Percentiles rank a stretch among this genome's conserved stretches.
Evolutionary conservation across 2,888 invertebrate genomes (phyloP).

Genomic region (Cephus rjabovi): DNA sequence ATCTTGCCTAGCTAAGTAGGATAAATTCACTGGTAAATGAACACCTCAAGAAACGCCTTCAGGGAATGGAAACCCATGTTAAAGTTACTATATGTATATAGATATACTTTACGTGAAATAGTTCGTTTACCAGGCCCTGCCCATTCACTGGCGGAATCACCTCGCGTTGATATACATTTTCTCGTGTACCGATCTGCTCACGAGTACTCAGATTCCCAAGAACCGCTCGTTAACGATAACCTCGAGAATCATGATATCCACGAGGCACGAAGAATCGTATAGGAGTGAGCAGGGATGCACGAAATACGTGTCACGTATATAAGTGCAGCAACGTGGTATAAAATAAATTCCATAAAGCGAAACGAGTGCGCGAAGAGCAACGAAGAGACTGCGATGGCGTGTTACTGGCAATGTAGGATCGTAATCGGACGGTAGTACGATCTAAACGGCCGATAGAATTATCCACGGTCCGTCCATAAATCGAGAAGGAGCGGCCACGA

Average conservation of each 20-base stretch:
- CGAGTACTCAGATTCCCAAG: constrained; percentile 10
- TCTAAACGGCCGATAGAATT: constrained; percentile 19
- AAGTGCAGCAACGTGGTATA: neutral
- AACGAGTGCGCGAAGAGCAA: neutral
- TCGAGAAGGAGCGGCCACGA: constrained; percentile 27
- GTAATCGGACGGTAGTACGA: neutral
- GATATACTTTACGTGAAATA: too few species aligned
- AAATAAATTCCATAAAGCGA: neutral
- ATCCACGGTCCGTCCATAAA: constrained; percentile 30
- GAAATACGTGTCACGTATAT: neutral
- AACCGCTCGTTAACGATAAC: constrained; percentile 30
- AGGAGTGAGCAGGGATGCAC: neutral
- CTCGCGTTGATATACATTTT: neutral
- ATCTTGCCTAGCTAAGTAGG: neutral
- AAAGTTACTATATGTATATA: too few species aligned
- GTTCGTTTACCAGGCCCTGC: too few species aligned
- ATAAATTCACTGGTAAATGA: too few species aligned
- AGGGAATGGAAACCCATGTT: too few species aligned
- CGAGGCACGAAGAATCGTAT: neutral
- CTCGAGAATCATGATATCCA: constrained; percentile 29
- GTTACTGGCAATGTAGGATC: neutral
- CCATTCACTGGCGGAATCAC: too few species aligned
- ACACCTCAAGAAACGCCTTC: too few species aligned
- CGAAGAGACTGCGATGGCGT: neutral
- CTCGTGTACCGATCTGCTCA: neutral